Evolutionary conservation across 2,113 vertebrate species (phyloP), one percentile per base, ranked within the genome.

Genomic region (Poecilia latipinna): DNA sequence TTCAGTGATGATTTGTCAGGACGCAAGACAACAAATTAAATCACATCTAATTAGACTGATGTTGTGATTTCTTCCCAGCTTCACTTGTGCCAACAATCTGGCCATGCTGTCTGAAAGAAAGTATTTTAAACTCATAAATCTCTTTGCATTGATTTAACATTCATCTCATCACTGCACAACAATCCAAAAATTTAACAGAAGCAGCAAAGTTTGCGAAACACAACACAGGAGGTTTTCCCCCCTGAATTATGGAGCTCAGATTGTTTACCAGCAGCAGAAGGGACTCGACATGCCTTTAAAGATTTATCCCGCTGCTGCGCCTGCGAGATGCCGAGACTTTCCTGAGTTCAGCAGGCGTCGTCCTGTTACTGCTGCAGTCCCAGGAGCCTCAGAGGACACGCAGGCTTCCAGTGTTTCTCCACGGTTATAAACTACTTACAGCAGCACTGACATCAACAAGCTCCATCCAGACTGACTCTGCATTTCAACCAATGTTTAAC

Each of bases 271-370:
- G 57, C 74, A 80, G 70, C 60, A 42, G 74, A 83, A 85, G 69
- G 48, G 76, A 66, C 82, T 68, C 11, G 28, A 78, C 75, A 65
- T 75, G 74, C 65, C 63, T 85, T 89, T 81, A 89, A 84, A 88
- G 54, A 85, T 82, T 88, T 66, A 78, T 82, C 72, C 51, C 22
- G 44, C 74, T 62, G 57, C 51, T 51, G 48, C 19, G 48, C 22
- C 48, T 7, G 48, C 48, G 75, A 73, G 80, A 61, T 26, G 74
- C 19, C 11, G 24, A 79, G 31, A 65, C 70, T 69, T 81, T 87
- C 77, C 69, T 63, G 65, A 65, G 42, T 22, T 63, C 70, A 29
- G 6, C 35, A 0, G 70, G 68, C 70, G 28, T 81, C 63, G 66
- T 72, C 57, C 62, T 51, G 57, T 37, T 19, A 24, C 70, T 67